A percentile compares a stretch with the other conserved stretches of the same genome.
phyloP scores from a whole-genome alignment of 2,888 invertebrate species.

The Seladonia tumulorum region DNA sequence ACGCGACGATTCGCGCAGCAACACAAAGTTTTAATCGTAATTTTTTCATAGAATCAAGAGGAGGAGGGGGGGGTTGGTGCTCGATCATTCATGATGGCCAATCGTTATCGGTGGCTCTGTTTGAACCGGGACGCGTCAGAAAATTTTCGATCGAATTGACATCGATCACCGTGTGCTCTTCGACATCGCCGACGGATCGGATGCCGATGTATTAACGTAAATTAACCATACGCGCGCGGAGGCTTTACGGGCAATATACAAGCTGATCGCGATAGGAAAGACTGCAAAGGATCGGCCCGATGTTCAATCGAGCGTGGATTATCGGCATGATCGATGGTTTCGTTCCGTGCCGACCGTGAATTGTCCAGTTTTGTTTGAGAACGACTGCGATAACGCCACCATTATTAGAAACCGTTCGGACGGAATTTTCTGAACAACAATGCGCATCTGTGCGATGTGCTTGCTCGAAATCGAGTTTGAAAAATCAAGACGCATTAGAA shows the following conservation, averaged over 20 bases:
- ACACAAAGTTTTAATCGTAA: slow-evolving; percentile 31
- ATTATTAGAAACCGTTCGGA: slow-evolving; percentile 21
- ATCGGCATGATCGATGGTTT: slow-evolving; percentile 48
- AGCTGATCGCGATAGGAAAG: slow-evolving; percentile 27
- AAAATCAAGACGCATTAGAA: no score
- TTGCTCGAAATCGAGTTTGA: no score
- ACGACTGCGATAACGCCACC: slow-evolving; percentile 7
- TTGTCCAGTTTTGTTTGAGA: slow-evolving; percentile 39
- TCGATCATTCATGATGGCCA: slow-evolving; percentile 19
- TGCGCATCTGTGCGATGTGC: not conserved
- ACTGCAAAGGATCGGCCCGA: slow-evolving; percentile 28
- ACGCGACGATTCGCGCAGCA: slow-evolving; percentile 36
- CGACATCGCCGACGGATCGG: not conserved
- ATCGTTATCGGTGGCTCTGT: not conserved
- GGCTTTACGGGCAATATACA: not conserved
- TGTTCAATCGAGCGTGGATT: slow-evolving; percentile 38
- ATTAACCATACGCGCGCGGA: slow-evolving; percentile 16
- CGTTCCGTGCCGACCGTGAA: slow-evolving; percentile 26
- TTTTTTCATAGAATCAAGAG: slow-evolving; percentile 5
- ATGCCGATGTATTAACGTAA: slow-evolving; percentile 10
- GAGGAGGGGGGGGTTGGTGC: not conserved
- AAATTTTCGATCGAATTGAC: not conserved
- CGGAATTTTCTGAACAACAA: slow-evolving; percentile 10
- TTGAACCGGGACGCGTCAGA: not conserved
- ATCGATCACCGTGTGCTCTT: not conserved